Evolutionary conservation across 2,797 vertebrate genomes (phyloP).

Genomic region (Periparus ater): DNA sequence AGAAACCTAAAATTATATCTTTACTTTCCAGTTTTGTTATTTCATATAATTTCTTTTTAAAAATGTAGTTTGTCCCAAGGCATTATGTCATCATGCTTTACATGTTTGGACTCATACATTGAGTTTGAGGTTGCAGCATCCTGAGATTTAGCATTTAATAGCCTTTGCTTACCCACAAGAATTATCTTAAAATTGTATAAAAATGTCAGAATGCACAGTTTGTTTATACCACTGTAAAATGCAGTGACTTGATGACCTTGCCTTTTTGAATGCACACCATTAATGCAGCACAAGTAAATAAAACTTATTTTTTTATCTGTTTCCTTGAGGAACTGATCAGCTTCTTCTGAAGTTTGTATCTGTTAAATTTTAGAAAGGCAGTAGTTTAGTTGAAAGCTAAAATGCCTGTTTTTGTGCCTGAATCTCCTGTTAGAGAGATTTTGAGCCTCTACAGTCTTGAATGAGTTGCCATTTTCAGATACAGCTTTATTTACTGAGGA

Average conservation of each 20-base stretch:
- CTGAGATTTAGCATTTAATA: not conserved
- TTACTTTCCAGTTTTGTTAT: not conserved
- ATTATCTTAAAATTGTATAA: not conserved
- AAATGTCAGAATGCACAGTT: not conserved
- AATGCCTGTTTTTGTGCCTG: not conserved
- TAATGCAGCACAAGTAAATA: not conserved
- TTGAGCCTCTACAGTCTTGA: not conserved
- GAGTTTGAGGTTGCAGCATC: not conserved
- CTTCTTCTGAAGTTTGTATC: not conserved
- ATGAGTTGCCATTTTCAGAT: not conserved
- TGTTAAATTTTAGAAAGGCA: not conserved
- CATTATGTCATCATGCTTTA: not conserved
- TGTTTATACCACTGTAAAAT: not conserved
- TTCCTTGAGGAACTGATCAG: not conserved
- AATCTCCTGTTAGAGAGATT: not conserved
- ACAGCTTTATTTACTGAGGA: not conserved
- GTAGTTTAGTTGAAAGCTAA: not conserved
- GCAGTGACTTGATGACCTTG: not conserved
- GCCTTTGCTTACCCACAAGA: not conserved
- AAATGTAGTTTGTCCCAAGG: not conserved
- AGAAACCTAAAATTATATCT: not conserved
- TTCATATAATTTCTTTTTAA: not conserved
- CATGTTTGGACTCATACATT: not conserved
- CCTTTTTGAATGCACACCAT: not conserved
- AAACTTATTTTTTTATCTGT: not conserved